Conservation (phyloP, 2,113 vertebrate species). For the Ailurus styani region DNA sequence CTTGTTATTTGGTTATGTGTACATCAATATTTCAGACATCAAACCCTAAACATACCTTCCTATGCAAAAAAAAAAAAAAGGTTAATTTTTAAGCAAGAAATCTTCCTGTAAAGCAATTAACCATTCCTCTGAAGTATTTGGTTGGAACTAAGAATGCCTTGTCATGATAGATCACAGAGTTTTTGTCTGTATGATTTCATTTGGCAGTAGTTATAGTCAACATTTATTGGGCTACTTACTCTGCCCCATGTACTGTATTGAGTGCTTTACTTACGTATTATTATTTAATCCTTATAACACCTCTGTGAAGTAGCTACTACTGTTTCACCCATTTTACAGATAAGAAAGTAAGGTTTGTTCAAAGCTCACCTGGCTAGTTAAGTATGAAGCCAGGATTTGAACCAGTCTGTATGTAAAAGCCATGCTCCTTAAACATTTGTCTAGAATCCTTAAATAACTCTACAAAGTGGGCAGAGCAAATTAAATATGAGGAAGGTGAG, state of each 20-base stretch:
- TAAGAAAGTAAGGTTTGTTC: neutral
- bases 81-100: neutral
- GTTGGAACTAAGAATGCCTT: neutral
- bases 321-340: neutral
- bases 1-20: neutral
- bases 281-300: conserved; percentile 15
- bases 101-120: neutral
- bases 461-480: neutral
- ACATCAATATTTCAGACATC: neutral
- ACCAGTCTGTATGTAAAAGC: neutral
- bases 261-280: neutral
- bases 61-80: neutral
- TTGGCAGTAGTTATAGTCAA: neutral
- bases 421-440: neutral
- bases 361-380: neutral
- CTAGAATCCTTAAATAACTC: neutral
- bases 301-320: neutral
- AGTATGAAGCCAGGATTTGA: neutral
- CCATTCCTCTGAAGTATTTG: neutral
- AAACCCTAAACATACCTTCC: neutral
- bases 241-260: neutral
- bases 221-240: neutral
- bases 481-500: neutral
- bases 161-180: neutral
- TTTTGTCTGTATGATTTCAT: neutral